A percentile compares a stretch with the other conserved stretches of the same genome.
These are phyloP conservation scores for Carcharodon carcharias DNA, from an alignment of 2,797 vertebrate genomes.

Conservation along the genomic window DNA sequence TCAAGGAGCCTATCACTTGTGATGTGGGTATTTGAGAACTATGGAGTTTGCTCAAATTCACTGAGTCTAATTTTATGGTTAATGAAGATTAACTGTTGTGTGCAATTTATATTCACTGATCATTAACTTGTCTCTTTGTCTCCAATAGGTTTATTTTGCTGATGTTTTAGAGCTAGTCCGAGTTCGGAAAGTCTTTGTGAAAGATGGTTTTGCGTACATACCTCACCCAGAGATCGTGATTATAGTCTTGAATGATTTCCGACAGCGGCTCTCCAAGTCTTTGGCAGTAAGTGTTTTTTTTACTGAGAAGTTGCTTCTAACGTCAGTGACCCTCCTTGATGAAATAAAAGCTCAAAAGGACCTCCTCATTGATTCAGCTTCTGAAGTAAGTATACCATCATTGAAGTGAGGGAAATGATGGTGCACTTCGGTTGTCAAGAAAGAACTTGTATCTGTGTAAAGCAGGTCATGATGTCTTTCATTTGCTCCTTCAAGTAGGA, in stretches of 20 bases:
- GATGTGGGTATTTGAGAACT: background rate
- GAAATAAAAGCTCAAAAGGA: background rate
- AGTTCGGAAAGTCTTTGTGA: constrained; percentile 78
- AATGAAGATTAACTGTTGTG: background rate
- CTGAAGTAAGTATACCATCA: background rate
- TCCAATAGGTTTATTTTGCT: constrained; percentile 78
- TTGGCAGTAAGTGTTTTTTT: constrained; percentile 74
- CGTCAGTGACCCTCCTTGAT: background rate
- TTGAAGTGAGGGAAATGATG: background rate
- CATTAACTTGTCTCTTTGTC: constrained; percentile 35
- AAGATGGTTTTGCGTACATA: constrained; percentile 76
- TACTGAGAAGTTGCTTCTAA: background rate
- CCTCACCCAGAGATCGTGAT: constrained; percentile 78
- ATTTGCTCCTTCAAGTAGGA: background rate
- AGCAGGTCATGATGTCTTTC: background rate
- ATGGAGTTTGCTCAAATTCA: background rate
- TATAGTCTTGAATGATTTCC: constrained; percentile 83
- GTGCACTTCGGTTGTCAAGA: background rate
- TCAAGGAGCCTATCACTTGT: background rate
- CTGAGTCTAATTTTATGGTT: background rate
- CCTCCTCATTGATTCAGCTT: background rate
- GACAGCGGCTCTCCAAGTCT: constrained; percentile 83
- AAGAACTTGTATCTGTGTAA: background rate
- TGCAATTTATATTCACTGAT: background rate
- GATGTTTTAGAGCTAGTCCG: constrained; percentile 87